Base-by-base conservation (phyloP, 2,888 invertebrate species). In the Psococerastis gibbosa region DNA sequence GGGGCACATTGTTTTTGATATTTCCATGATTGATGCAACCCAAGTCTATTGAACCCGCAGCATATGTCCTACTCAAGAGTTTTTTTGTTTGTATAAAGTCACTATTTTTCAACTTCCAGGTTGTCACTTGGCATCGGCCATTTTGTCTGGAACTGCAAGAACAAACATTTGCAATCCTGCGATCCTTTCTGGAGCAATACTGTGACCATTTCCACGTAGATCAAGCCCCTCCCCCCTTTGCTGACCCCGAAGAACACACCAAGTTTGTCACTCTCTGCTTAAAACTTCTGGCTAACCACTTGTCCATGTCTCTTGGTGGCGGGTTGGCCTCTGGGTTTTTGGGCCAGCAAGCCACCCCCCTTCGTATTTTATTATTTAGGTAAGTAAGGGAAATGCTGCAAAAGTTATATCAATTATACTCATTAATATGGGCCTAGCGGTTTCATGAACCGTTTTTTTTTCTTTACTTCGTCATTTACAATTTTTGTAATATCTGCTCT, bases 61-160 rank as follows among this genome's bases (percentile, higher is more conserved):
- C n/a, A n/a, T n/a, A n/a, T n/a, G n/a, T n/a, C n/a, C n/a, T n/a
- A n/a, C n/a, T n/a, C n/a, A n/a, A n/a, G n/a, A n/a, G n/a, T n/a
- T n/a, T n/a, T n/a, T n/a, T n/a, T n/a, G n/a, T n/a, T n/a, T n/a
- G n/a, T n/a, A n/a, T n/a, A n/a, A n/a, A n/a, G n/a, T n/a, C n/a
- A n/a, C n/a, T n/a, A n/a, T n/a, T n/a, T n/a, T n/a, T n/a, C n/a
- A n/a, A n/a, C n/a, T 43, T 15, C 49, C 67, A 66, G 51, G 65
- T 68, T 34, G 62, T 69, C 9, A 66, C 67, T 2, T 67, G 68
- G 61, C 69, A 70, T 51, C 63, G 67, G 43, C 70, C 73, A 2
- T 73, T 71, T 54, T 73, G 73, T 58, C 62, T 73, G 45, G 73
- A 74, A 54, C 59, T 73, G 22, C 69, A 72, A 52, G 70, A 71